phyloP scores from a whole-genome alignment of 2,113 vertebrate genomes.

The Petroica traversi region DNA sequence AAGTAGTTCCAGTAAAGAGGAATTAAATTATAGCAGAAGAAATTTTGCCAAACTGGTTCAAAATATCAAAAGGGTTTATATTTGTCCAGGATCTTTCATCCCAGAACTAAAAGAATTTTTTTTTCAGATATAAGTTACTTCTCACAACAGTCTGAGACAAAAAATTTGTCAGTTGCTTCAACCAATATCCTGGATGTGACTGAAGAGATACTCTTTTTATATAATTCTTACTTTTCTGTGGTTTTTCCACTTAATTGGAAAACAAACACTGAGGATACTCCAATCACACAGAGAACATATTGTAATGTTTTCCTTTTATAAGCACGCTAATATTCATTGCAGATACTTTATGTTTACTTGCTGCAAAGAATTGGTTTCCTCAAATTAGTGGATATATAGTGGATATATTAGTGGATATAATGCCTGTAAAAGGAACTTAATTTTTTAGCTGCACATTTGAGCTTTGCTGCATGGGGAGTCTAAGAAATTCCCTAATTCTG shows the following conservation, averaged over 20 bases:
- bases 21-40: background rate
- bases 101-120: background rate
- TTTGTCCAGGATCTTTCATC: background rate
- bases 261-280: slow-evolving; percentile 34
- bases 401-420: background rate
- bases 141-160: background rate
- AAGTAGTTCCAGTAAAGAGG: background rate
- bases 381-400: background rate
- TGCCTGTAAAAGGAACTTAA: background rate
- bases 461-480: background rate
- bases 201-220: background rate
- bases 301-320: background rate
- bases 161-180: background rate
- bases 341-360: background rate
- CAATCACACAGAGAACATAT: background rate
- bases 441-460: background rate
- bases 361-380: background rate
- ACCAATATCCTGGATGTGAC: slow-evolving; percentile 19
- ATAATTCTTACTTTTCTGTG: background rate
- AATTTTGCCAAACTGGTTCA: background rate
- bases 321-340: background rate
- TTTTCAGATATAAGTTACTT: slow-evolving; percentile 18
- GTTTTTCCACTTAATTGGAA: slow-evolving; percentile 32
- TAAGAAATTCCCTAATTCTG: background rate
- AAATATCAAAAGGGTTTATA: background rate